These are phyloP conservation scores for Dryoscopus gambensis DNA, from an alignment of 2,113 vertebrate genomes.

Conservation along the genomic window DNA sequence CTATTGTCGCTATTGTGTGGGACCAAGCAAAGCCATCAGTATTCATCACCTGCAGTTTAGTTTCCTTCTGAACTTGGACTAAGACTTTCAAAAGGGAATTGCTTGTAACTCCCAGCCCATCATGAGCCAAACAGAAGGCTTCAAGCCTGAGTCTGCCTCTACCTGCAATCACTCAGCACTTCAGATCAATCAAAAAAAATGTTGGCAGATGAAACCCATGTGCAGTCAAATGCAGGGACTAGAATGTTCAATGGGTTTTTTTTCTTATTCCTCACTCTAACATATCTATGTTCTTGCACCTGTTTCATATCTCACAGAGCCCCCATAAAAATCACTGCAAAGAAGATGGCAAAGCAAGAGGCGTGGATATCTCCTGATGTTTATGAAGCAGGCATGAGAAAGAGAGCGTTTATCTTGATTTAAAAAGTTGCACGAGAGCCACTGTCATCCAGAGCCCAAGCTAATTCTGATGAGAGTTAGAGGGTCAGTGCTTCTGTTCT, in stretches of 20 bases:
- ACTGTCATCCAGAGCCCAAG: too few species aligned
- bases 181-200: slow-evolving; percentile 14
- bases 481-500: not conserved
- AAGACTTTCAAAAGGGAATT: slow-evolving; percentile 30
- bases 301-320: not conserved
- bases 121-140: slow-evolving; percentile 13
- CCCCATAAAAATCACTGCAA: not conserved
- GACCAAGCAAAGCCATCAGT: slow-evolving; percentile 34
- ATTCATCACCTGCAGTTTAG: slow-evolving; percentile 45
- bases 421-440: not conserved
- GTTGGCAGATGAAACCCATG: not conserved
- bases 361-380: not conserved
- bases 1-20: slow-evolving; percentile 40
- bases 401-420: not conserved
- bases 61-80: slow-evolving; percentile 42
- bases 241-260: slow-evolving; percentile 34
- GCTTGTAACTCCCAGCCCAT: slow-evolving; percentile 38
- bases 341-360: not conserved
- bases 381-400: slow-evolving; percentile 5
- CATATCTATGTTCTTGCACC: not conserved
- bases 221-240: not conserved
- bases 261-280: slow-evolving; percentile 27
- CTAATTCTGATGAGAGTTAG: not conserved
- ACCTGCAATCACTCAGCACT: slow-evolving; percentile 35
- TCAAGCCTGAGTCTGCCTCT: slow-evolving; percentile 28